Percentiles rank a stretch among this genome's conserved stretches.
Evolutionary conservation across 2,888 invertebrate species (phyloP).

Genomic region (Alsophila aescularia): DNA sequence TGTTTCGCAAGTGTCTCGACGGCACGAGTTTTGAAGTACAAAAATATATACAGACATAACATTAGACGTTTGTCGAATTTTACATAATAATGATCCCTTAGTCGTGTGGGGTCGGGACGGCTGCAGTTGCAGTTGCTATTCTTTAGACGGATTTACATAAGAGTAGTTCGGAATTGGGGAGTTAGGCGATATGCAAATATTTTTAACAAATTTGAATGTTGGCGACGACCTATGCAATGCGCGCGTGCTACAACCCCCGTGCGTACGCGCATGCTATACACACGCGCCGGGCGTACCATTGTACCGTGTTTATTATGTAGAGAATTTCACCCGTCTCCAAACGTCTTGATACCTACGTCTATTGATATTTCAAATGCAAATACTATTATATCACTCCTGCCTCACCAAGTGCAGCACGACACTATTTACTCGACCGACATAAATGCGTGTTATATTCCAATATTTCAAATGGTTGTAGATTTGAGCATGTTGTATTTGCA

Average conservation of each 20-base stretch:
- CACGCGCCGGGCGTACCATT: constrained; percentile 75
- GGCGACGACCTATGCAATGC: constrained; percentile 49
- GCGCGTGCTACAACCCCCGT: constrained; percentile 49
- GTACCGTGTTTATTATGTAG: constrained; percentile 64
- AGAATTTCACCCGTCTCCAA: constrained; percentile 60
- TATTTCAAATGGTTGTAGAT: constrained; percentile 40
- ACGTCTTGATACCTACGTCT: constrained; percentile 59
- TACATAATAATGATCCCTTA: constrained; percentile 71
- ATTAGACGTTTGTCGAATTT: constrained; percentile 67
- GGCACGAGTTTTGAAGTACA: constrained; percentile 60
- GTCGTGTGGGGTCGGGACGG: constrained; percentile 74
- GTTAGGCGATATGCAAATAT: constrained; percentile 84
- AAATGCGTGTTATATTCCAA: constrained; percentile 39
- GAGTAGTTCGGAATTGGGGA: constrained; percentile 73
- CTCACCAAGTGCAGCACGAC: constrained; percentile 51
- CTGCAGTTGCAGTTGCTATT: constrained; percentile 76
- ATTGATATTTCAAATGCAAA: constrained; percentile 77
- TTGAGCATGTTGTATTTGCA: constrained; percentile 72
- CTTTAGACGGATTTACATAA: constrained; percentile 75
- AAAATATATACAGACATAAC: constrained; percentile 83
- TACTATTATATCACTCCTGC: constrained; percentile 59
- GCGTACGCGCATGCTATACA: constrained; percentile 53
- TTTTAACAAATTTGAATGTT: constrained; percentile 74
- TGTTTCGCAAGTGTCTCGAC: constrained; percentile 60
- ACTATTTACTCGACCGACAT: constrained; percentile 56